Evolutionary conservation across 2,888 invertebrate genomes (phyloP).

Genomic region (Melanostoma scalare): DNA sequence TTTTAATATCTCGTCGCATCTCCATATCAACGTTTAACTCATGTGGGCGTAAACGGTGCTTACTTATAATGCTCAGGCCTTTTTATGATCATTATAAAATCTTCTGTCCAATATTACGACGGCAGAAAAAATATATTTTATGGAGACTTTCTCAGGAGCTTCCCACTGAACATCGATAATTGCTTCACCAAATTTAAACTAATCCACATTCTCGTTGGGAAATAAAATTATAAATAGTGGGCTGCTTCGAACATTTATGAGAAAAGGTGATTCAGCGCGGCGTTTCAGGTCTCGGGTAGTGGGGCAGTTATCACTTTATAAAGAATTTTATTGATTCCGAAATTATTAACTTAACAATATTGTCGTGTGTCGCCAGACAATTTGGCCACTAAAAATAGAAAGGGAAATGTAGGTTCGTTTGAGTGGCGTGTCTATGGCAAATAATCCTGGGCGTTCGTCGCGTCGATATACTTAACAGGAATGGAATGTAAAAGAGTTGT

Average conservation of each 20-base stretch:
- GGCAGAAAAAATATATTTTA: conserved; percentile 50
- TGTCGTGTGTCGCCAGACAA: conserved; percentile 15
- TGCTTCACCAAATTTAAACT: conserved; percentile 58
- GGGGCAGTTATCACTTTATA: conserved; percentile 27
- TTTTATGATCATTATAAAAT: conserved; percentile 48
- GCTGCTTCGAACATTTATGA: background rate
- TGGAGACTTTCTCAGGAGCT: conserved; percentile 24
- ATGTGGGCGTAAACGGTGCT: conserved; percentile 62
- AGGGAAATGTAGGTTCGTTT: background rate
- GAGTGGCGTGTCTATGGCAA: conserved; percentile 45
- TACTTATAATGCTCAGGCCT: conserved; percentile 56
- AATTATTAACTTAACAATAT: conserved; percentile 24
- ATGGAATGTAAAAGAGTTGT: conserved; percentile 45
- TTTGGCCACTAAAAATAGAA: conserved; percentile 23
- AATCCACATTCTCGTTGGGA: conserved; percentile 48
- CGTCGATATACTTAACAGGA: conserved; percentile 13
- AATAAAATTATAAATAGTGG: conserved; percentile 45
- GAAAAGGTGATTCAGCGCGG: background rate
- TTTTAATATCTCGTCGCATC: conserved; percentile 42
- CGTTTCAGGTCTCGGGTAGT: conserved; percentile 1
- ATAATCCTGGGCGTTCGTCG: conserved; percentile 43
- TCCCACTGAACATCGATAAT: conserved; percentile 54
- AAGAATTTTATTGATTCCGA: conserved; percentile 12
- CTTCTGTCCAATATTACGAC: conserved; percentile 3
- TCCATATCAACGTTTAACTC: conserved; percentile 34